These are phyloP conservation scores for Hyperoodon ampullatus DNA, from an alignment of 2,113 vertebrate genomes.

Conservation along the genomic window DNA sequence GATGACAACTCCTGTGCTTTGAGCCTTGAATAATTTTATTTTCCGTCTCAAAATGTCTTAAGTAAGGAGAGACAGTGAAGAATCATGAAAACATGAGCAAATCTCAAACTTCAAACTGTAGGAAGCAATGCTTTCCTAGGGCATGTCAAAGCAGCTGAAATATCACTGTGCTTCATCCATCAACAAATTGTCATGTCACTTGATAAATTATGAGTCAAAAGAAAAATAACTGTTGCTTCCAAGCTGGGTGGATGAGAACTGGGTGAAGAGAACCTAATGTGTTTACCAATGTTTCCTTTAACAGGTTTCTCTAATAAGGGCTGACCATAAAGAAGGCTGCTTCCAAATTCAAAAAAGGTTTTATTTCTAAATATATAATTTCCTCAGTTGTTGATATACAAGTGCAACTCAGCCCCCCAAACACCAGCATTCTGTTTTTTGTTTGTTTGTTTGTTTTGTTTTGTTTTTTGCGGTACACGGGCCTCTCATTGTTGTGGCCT, in stretches of 20 bases:
- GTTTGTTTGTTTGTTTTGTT: no score
- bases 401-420: neutral
- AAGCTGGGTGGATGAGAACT: neutral
- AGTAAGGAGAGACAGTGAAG: neutral
- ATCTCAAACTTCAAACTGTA: neutral
- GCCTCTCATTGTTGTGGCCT: no score
- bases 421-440: neutral
- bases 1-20: neutral
- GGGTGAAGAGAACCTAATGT: neutral
- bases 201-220: conserved; percentile 41
- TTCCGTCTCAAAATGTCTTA: conserved; percentile 41
- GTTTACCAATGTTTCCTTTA: neutral
- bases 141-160: conserved; percentile 65
- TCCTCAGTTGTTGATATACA: neutral
- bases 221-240: conserved; percentile 38
- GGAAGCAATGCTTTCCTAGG: neutral
- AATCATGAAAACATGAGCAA: neutral
- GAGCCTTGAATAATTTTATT: conserved; percentile 36
- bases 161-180: conserved; percentile 3
- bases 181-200: conserved; percentile 48
- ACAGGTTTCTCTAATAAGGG: neutral
- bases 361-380: neutral
- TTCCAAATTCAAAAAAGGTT: neutral
- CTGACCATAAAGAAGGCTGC: neutral
- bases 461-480: no score